Conservation (phyloP, 2,113 vertebrate genomes). For the Heliornis fulica region DNA sequence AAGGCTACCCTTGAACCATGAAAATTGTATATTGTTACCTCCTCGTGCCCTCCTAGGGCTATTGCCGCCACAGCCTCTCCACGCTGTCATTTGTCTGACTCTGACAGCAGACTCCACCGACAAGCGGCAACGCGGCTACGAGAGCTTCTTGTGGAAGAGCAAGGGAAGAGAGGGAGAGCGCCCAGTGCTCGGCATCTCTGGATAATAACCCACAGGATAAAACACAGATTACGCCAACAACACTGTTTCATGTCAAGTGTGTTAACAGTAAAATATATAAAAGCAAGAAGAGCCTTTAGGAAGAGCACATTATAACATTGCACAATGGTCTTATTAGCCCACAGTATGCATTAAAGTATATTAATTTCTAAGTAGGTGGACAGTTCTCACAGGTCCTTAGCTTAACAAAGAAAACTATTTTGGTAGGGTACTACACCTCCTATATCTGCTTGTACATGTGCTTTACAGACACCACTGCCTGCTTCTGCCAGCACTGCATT, state of each 20-base stretch:
- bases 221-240: not conserved
- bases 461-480: not conserved
- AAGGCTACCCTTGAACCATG: conserved; percentile 74
- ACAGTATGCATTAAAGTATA: not conserved
- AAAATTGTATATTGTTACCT: conserved; percentile 74
- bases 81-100: conserved; percentile 63
- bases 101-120: conserved; percentile 38
- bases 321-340: not conserved
- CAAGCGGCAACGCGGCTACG: not conserved
- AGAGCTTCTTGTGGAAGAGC: not conserved
- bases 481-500: not conserved
- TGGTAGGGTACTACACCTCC: not conserved
- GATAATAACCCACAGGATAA: not conserved
- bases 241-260: not conserved
- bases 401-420: not conserved
- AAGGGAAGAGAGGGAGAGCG: not conserved
- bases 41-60: conserved; percentile 72
- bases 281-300: not conserved
- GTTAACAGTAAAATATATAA: not conserved
- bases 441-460: not conserved
- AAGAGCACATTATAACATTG: not conserved
- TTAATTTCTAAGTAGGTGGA: not conserved
- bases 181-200: not conserved
- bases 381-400: not conserved
- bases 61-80: conserved; percentile 61